Conservation (phyloP, 2,797 vertebrate species). For the Ispidina lecontei region DNA sequence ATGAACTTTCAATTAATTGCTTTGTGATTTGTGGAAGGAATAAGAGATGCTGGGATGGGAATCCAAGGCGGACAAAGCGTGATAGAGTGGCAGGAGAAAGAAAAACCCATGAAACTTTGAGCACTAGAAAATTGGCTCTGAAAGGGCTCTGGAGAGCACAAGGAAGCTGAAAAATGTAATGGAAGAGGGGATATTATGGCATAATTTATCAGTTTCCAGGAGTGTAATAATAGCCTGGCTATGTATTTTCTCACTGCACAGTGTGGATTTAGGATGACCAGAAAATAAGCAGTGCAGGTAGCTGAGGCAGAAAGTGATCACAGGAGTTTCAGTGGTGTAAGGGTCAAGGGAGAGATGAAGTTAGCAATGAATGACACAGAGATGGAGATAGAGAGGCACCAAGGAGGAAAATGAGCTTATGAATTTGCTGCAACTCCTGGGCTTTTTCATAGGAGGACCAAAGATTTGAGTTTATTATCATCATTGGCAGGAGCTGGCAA, state of each 20-base stretch:
- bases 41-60: background rate
- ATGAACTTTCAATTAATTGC: background rate
- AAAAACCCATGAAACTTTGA: background rate
- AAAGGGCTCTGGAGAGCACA: background rate
- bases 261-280: background rate
- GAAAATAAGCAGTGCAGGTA: background rate
- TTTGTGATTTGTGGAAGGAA: background rate
- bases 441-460: background rate
- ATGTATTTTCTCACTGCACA: background rate
- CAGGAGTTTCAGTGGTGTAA: background rate
- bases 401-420: background rate
- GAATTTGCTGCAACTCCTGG: background rate
- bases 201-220: background rate
- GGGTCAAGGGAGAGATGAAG: background rate
- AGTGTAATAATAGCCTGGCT: background rate
- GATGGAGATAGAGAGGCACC: background rate
- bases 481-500: background rate
- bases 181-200: background rate
- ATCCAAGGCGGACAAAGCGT: background rate
- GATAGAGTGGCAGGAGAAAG: background rate
- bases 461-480: background rate
- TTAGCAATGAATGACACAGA: background rate
- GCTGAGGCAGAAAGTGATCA: background rate
- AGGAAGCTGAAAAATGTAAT: background rate
- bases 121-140: background rate